Evolutionary conservation across 2,113 vertebrate genomes (phyloP), one percentile per base, ranked within the genome.

Genomic region (Sturnira hondurensis): DNA sequence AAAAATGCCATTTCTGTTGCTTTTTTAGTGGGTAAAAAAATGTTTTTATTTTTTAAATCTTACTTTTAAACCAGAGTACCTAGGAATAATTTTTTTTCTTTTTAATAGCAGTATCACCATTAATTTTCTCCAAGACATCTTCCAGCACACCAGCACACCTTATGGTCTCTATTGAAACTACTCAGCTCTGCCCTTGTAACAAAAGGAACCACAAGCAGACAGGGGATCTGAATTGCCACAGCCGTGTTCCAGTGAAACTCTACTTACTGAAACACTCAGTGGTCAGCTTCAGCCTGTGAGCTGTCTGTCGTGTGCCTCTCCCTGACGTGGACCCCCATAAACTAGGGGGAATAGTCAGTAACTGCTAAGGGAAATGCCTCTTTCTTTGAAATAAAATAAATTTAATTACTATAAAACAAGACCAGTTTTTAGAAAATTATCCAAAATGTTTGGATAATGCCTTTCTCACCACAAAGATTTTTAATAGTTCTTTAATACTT

Each of bases 11-110:
- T 43, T 87, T 96, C 70, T 77, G 5, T 88, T 77, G 28, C 31
- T 33, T 71, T 52, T 41, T 85, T 65, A 80, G 12, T 43, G 24
- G 19, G 82, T 89, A 83, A 93, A 92, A 86, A 96, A 95, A 93
- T 26, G 47, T 88, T 73, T 97, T 97, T 97, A 86, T 91, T 41
- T 54, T 87, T 68, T 67, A 96, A 93, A 89, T 93, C 67, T 71
- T 7, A 58, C 84, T 96, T 81, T 97, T 78, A 97, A 95, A 73
- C 92, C 94, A 58, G 96, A 97, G 91, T 96, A 38, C 76, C 67
- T 88, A 12, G n/a, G 52, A 17, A 17, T 93, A 38, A 88, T 70
- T 82, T 96, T 98, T 82, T 96, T 98, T 97, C 86, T 76, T 97
- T 95, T 86, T 96, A 80, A 67, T 95, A 94, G 73, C 8, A 7